Conservation (phyloP, 2,888 invertebrate species). For the Xanthostigma xanthostigma region DNA sequence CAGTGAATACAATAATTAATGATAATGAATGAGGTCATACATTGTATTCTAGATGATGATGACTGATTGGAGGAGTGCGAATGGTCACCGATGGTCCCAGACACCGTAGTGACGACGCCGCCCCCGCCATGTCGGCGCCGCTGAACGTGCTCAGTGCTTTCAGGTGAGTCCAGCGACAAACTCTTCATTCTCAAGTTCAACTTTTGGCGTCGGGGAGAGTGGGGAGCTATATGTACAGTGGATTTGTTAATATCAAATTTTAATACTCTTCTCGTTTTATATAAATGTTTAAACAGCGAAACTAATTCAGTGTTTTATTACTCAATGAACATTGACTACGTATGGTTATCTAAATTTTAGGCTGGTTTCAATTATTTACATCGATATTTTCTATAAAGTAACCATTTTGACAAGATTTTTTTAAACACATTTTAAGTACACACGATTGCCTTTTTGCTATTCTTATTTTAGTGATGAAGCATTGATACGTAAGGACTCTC, state of each 20-base stretch:
- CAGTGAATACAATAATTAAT: conserved; percentile 10
- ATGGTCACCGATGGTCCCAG: conserved; percentile 18
- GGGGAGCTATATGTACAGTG: conserved; percentile 54
- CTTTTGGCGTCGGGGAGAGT: conserved; percentile 90
- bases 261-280: neutral
- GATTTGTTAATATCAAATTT: neutral
- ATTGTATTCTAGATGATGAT: conserved; percentile 43
- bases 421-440: too few relatives aligned
- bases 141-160: conserved; percentile 72
- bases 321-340: too few relatives aligned
- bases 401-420: too few relatives aligned
- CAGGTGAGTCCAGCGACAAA: conserved; percentile 90
- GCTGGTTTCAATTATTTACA: too few relatives aligned
- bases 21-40: conserved; percentile 27
- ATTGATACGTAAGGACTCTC: too few relatives aligned
- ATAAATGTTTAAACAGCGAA: neutral
- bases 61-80: conserved; percentile 34
- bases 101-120: neutral
- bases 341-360: too few relatives aligned
- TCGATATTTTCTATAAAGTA: too few relatives aligned
- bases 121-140: conserved; percentile 44
- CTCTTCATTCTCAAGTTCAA: conserved; percentile 97
- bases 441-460: too few relatives aligned
- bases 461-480: too few relatives aligned
- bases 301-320: too few relatives aligned